Evolutionary conservation across 2,888 invertebrate genomes (phyloP).

Genomic region (Orgyia antiqua): DNA sequence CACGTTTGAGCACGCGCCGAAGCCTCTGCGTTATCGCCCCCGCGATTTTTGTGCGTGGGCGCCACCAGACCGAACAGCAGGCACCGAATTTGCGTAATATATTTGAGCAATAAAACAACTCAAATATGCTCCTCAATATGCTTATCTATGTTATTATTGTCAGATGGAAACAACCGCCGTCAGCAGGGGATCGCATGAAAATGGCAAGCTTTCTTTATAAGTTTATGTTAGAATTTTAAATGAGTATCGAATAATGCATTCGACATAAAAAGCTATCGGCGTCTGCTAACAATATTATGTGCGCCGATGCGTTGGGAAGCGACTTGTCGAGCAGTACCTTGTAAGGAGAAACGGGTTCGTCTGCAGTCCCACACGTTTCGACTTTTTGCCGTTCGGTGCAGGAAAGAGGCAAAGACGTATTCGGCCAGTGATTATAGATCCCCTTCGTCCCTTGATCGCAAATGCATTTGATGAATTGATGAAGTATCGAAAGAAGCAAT

Average conservation of each 20-base stretch:
- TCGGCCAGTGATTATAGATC: slow-evolving; percentile 42
- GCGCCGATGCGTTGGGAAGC: slow-evolving; percentile 73
- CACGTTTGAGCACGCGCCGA: slow-evolving; percentile 67
- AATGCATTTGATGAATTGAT: slow-evolving; percentile 13
- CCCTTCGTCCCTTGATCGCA: slow-evolving; percentile 34
- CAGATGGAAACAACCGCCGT: slow-evolving; percentile 49
- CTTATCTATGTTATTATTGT: slow-evolving; percentile 17
- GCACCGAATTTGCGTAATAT: slow-evolving; percentile 74
- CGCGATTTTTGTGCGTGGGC: slow-evolving; percentile 71
- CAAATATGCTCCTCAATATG: slow-evolving; percentile 23
- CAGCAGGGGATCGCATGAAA: slow-evolving; percentile 68
- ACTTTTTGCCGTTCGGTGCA: slow-evolving; percentile 69
- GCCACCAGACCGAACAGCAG: slow-evolving; percentile 42
- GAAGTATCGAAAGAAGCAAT: slow-evolving; percentile 38
- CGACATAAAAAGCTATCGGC: slow-evolving; percentile 76
- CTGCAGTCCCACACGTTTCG: slow-evolving; percentile 74
- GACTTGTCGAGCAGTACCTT: slow-evolving; percentile 65
- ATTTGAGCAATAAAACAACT: slow-evolving; percentile 51
- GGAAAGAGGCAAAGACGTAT: slow-evolving; percentile 59
- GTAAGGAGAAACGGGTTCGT: slow-evolving; percentile 75
- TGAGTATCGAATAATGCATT: slow-evolving; percentile 78
- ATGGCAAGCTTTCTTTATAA: slow-evolving; percentile 74
- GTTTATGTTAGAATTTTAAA: slow-evolving; percentile 77
- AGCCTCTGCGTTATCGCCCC: slow-evolving; percentile 69
- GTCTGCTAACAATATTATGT: slow-evolving; percentile 75